A percentile compares a stretch with the other conserved stretches of the same genome.
Conservation (phyloP, 1,140 invertebrate species). For the Tetranychus cinnabarinus region DNA sequence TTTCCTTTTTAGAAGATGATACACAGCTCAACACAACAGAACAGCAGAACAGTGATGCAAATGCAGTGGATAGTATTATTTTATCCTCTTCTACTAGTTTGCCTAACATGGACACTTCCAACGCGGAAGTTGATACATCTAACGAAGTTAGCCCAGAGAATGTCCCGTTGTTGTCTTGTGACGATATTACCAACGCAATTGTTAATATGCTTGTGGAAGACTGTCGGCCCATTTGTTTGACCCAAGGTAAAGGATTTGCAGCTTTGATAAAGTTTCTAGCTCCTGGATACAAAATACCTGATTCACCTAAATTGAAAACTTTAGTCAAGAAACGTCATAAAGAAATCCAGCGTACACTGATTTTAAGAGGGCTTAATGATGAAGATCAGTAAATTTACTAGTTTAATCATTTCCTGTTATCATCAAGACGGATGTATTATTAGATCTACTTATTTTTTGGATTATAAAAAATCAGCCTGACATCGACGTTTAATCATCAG, state of each 20-base stretch:
- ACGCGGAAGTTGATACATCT: background rate
- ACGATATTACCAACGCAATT: conserved; percentile 8
- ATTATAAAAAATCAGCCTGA: too few relatives aligned
- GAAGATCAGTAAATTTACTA: background rate
- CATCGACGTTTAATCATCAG: too few relatives aligned
- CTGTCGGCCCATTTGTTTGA: conserved; percentile 7
- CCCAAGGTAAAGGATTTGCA: conserved; percentile 6
- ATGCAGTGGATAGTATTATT: background rate
- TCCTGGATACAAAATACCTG: conserved; percentile 7
- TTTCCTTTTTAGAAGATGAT: background rate
- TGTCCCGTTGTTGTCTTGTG: background rate
- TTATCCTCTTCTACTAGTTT: background rate
- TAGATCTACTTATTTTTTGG: too few relatives aligned
- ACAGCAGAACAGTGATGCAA: background rate
- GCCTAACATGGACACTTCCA: background rate
- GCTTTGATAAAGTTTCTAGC: conserved; percentile 5
- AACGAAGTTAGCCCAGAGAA: background rate
- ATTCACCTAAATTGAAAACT: conserved; percentile 2
- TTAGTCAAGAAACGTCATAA: conserved; percentile 2
- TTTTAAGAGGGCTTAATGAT: background rate
- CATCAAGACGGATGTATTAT: too few relatives aligned
- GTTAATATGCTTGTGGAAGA: conserved; percentile 9
- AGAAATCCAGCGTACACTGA: background rate
- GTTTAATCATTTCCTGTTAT: too few relatives aligned
- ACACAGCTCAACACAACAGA: background rate